Evolutionary conservation across 2,888 invertebrate species (phyloP), one percentile per base, ranked within the genome.

Genomic region (Terebella lapidaria): DNA sequence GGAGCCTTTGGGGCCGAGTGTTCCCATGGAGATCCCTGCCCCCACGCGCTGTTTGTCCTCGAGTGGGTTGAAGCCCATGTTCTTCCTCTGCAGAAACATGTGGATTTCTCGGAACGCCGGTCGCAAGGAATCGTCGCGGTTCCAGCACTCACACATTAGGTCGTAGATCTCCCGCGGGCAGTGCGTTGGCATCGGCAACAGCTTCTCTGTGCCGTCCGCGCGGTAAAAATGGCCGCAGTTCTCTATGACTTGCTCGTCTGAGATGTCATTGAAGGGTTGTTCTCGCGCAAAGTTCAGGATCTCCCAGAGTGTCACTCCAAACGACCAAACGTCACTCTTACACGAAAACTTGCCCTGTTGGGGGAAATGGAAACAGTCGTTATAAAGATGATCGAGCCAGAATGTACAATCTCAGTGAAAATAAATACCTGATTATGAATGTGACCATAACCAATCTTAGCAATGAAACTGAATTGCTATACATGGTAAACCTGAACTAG

Each of bases 81-180:
- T 79, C 66, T 79, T 79, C 27, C 79, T 68, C 66, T 77, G 89
- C 68, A 93, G 85, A 82, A 91, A 93, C 73, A 91, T 85, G 78
- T 92, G 91, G 59, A 94, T 89, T 82, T 93, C 92, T 73, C 89
- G 85, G 83, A 93, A 94, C 63, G 89, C 86, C 0, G 93, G 93
- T 45, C 94, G 84, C 73, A 91, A 89, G 58, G 85, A 84, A 54
- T 90, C 88, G 72, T 88, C 87, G 58, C 90, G 84, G 71, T 89
- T 88, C 92, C 93, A 94, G 82, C 93, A 94, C 81, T 92, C 92
- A 71, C 88, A 87, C 90, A 94, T 91, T 71, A 93, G 86, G 80
- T 91, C 92, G 83, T 90, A 92, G 65, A 94, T 89, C 80, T 94
- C 92, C 67, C 89, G 85, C 42, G 92, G 89, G 80, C 92, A 92